A percentile compares a stretch with the other conserved stretches of the same genome.
Conservation (phyloP, 2,797 vertebrate genomes). For the Sebastes wilsoni region DNA sequence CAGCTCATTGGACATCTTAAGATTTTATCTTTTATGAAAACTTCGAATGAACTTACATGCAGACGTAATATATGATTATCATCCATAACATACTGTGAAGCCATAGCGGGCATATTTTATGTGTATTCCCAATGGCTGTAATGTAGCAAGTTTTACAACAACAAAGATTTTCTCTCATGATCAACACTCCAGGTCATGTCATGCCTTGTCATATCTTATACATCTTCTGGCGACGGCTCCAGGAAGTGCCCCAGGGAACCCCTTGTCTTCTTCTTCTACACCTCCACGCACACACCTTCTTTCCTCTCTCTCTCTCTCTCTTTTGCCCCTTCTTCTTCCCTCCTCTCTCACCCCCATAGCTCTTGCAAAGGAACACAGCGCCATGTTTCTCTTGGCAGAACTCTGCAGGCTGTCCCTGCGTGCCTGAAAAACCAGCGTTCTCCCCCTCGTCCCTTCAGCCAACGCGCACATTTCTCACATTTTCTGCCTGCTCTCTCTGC, state of each 20-base stretch:
- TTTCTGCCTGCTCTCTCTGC: conserved; percentile 80
- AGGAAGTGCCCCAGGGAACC: conserved; percentile 70
- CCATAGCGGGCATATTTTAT: conserved; percentile 34
- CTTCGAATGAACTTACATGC: conserved; percentile 44
- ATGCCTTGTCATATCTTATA: conserved; percentile 47
- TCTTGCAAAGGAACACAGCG: conserved; percentile 77
- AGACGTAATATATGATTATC: conserved; percentile 43
- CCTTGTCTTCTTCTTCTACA: conserved; percentile 49
- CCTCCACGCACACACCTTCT: conserved; percentile 29
- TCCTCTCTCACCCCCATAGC: conserved; percentile 70
- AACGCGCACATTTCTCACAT: conserved; percentile 85
- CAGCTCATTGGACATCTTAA: conserved; percentile 51
- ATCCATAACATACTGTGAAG: conserved; percentile 24
- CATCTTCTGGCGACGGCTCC: conserved; percentile 53
- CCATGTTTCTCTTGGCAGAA: conserved; percentile 86
- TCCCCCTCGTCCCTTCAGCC: conserved; percentile 79
- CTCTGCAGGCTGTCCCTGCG: conserved; percentile 83
- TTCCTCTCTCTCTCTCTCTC: conserved; percentile 9
- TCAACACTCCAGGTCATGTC: conserved; percentile 44
- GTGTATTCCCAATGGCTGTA: conserved; percentile 3
- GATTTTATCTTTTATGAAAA: conserved; percentile 64
- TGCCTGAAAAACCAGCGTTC: conserved; percentile 81
- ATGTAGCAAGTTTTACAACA: conserved; percentile 14
- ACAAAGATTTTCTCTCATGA: conserved; percentile 44
- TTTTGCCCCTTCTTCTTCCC: conserved; percentile 58